phyloP scores from a whole-genome alignment of 2,113 vertebrate genomes.

The Halcyon malimbica region DNA sequence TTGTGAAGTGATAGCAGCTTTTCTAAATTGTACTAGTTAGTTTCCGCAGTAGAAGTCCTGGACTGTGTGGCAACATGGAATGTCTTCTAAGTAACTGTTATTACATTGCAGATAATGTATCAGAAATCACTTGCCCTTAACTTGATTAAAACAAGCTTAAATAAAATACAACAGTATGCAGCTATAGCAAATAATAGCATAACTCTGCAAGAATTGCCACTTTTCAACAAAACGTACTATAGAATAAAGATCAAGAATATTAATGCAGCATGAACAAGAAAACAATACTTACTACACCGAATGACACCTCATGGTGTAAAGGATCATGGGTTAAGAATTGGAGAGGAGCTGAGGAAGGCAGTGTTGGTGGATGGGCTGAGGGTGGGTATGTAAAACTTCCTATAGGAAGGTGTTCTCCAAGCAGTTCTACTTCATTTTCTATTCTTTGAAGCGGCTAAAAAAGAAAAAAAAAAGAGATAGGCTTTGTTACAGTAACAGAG shows the following conservation, averaged over 20 bases:
- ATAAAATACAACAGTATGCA: neutral
- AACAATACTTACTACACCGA: conserved; percentile 88
- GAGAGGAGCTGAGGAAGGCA: conserved; percentile 91
- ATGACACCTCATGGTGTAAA: conserved; percentile 92
- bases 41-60: neutral
- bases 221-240: neutral
- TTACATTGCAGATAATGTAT: neutral
- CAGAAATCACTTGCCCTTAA: neutral
- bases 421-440: conserved; percentile 95
- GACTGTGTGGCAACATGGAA: neutral
- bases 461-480: neutral
- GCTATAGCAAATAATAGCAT: neutral
- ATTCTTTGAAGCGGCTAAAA: conserved; percentile 94
- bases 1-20: neutral
- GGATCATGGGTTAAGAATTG: conserved; percentile 95
- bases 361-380: conserved; percentile 86
- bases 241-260: neutral
- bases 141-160: neutral
- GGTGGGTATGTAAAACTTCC: conserved; percentile 91
- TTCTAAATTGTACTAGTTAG: neutral
- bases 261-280: neutral
- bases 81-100: neutral
- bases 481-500: neutral
- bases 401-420: conserved; percentile 94
- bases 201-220: neutral